Conservation (phyloP, 2,888 invertebrate species). For the Agrotis segetum region DNA sequence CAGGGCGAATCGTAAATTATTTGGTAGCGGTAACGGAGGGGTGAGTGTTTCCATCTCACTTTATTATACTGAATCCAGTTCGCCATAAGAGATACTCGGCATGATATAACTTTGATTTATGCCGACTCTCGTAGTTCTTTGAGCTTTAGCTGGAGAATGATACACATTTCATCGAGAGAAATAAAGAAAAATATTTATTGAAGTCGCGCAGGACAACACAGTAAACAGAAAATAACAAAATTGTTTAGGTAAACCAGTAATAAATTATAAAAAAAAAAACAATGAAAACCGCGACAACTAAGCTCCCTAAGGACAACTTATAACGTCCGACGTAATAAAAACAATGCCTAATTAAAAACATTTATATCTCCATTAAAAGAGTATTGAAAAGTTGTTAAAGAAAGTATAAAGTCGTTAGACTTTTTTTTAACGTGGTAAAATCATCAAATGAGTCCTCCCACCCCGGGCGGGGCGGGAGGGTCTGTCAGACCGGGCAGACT, state of each 20-base stretch:
- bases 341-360: not conserved
- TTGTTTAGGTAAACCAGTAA: too few relatives aligned
- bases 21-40: slow-evolving; percentile 12
- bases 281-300: too few relatives aligned
- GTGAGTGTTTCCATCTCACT: slow-evolving; percentile 34
- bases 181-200: too few relatives aligned
- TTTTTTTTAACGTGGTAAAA: too few relatives aligned
- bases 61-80: slow-evolving; percentile 47
- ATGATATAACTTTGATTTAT: slow-evolving; percentile 52
- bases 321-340: not conserved
- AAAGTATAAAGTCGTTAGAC: slow-evolving; percentile 7
- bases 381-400: not conserved
- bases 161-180: not conserved
- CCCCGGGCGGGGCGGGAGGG: too few relatives aligned
- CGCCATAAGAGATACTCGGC: slow-evolving; percentile 27
- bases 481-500: too few relatives aligned
- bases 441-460: too few relatives aligned
- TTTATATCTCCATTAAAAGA: not conserved
- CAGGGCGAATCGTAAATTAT: slow-evolving; percentile 61
- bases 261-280: too few relatives aligned
- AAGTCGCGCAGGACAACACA: too few relatives aligned
- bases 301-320: too few relatives aligned
- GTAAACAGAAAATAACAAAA: too few relatives aligned
- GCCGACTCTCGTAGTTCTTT: slow-evolving; percentile 24
- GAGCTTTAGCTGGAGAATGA: slow-evolving; percentile 9